Evolutionary conservation across 2,888 invertebrate genomes (phyloP), one percentile per base, ranked within the genome.

Genomic region (Machimus rusticus): DNA sequence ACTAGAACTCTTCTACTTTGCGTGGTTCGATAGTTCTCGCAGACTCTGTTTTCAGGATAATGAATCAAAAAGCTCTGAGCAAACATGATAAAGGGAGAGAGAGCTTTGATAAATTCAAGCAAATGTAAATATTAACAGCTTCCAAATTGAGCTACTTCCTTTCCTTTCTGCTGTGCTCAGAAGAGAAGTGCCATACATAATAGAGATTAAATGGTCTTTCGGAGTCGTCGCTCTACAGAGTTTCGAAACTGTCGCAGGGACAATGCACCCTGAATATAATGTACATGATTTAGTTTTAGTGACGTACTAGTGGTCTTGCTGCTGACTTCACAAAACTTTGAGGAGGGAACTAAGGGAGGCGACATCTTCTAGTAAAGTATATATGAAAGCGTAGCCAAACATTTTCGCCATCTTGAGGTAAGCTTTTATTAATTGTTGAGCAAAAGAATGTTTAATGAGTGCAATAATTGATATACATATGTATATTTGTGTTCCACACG

Each of bases 1-100:
- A 23, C 34, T 77, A 77, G 37, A 39, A 77, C 16, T 43, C 23
- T 46, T 46, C 79, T 23, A 51, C 43, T 46, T 19, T 79, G 19
- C 14, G 23, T 19, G 37, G 46, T 46, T 16, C 37, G 79, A 23
- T 16, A 46, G 28, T 46, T 46, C 39, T 23, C 79, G 19, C 19
- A 46, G 79, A n/a, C 79, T 46, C 39, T 79, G 79, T 79, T 79
- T 79, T 79, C 46, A 37, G 79, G 79, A 23, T 79, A 79, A 43
- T 51, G 16, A 43, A 39, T 19, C 0, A 16, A 46, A 79, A 43
- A 46, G 79, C 79, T 37, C 31, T 16, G 19, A 5, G 51, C 16
- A 51, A 46, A 46, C n/a, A 37, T 14, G 5, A 43, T 23, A 46
- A 19, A 14, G 8, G 16, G 79, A 46, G 79, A 43, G 46, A 79